phyloP scores from a whole-genome alignment of 1,140 invertebrate genomes.

The Diachasmimorpha longicaudata region DNA sequence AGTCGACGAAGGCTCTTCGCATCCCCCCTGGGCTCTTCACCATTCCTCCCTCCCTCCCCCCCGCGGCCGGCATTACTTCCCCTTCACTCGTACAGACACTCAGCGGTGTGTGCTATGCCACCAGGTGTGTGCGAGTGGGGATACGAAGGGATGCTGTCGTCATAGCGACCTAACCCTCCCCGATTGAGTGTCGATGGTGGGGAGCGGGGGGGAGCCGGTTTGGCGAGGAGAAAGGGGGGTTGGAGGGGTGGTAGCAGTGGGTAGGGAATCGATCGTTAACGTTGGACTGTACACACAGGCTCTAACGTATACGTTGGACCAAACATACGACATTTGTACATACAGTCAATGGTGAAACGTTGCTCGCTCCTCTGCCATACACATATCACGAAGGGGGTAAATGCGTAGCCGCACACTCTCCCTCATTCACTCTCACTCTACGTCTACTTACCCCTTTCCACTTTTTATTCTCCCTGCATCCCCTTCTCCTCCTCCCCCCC shows the following conservation, averaged over 20 bases:
- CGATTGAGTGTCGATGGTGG: background rate
- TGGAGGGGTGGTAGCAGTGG: conserved; percentile 30
- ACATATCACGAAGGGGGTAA: conserved; percentile 12
- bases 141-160: conserved; percentile 53
- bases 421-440: background rate
- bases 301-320: conserved; percentile 9
- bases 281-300: conserved; percentile 5
- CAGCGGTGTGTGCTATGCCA: conserved; percentile 34
- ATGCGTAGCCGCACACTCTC: conserved; percentile 11
- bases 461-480: background rate
- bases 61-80: background rate
- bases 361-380: conserved; percentile 19
- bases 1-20: conserved; percentile 13
- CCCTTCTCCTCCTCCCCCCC: conserved; percentile 18
- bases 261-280: conserved; percentile 58
- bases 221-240: background rate
- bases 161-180: conserved; percentile 45
- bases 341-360: conserved; percentile 8
- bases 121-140: conserved; percentile 33
- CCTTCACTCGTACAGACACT: background rate
- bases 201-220: background rate
- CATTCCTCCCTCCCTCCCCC: conserved; percentile 24
- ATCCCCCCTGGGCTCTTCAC: conserved; percentile 14
- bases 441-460: background rate
- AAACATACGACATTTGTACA: background rate